Evolutionary conservation across 2,888 invertebrate genomes (phyloP), one percentile per base, ranked within the genome.

Genomic region (Thelaira solivaga): DNA sequence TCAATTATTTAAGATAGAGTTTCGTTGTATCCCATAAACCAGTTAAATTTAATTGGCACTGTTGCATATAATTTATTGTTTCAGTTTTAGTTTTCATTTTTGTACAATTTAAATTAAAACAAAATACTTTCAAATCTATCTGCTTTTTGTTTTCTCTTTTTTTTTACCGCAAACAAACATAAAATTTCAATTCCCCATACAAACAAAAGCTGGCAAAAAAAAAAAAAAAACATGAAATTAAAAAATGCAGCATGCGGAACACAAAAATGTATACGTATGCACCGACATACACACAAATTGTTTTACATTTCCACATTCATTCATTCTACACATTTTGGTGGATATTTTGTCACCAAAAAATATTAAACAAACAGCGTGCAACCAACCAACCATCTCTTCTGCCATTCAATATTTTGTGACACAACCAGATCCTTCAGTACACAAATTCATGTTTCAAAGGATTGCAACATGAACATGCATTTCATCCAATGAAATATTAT

Each of bases 101-200:
- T 18, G 51, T 29, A 47, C 24, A 67, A 49, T 74, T 41, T 67
- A 67, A 43, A 65, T 59, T 31, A 65, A 65, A 65, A 57, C 39
- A 64, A 72, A 59, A 59, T 61, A 67, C 16, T 22, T 51, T 61
- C 7, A 26, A 61, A 61, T 55, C 18, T 34, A 41, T 20, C 26
- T 51, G 26, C 8, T 41, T 26, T 34, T 36, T 24, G 13, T 34
- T 55, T 20, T 34, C n/a, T 24, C 18, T n/a, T 43, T 75, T 55
- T 68, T 73, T 43, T 49, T 34, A 61, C 65, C 76, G n/a, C 76
- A 72, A 67, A 55, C 61, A 65, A 67, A 61, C 59, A 76, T 53
- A 65, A 73, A 73, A 68, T 68, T 64, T 73, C 57, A 77, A 77
- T 73, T 67, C 49, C 49, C 57, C 43, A 45, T 47, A 43, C 45